phyloP scores from a whole-genome alignment of 2,797 vertebrate species.

The Chrysocyon brachyurus region DNA sequence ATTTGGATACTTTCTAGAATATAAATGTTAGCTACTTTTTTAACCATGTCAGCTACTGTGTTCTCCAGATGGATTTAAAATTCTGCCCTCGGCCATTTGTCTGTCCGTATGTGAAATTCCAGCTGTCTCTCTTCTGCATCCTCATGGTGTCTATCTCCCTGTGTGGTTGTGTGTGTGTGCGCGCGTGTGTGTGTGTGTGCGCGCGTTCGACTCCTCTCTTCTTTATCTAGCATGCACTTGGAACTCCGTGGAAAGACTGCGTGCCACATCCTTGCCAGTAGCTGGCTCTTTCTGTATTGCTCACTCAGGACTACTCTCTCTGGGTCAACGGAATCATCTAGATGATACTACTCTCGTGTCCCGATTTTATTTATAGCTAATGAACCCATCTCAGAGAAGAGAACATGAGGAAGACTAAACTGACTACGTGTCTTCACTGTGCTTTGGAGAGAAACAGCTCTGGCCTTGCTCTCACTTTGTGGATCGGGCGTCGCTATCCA shows the following conservation, averaged over 20 bases:
- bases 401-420: neutral
- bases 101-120: neutral
- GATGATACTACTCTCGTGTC: neutral
- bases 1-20: neutral
- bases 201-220: neutral
- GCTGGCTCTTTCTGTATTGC: neutral
- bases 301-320: neutral
- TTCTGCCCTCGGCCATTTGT: neutral
- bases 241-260: neutral
- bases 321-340: neutral
- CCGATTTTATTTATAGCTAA: neutral
- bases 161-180: neutral
- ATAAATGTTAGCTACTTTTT: neutral
- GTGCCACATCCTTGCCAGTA: neutral
- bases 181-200: neutral
- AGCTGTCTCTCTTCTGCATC: neutral
- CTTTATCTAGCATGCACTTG: neutral
- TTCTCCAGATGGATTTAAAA: neutral
- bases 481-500: accelerated
- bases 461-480: neutral
- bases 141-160: neutral
- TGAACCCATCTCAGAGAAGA: neutral
- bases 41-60: neutral
- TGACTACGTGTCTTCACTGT: accelerated
- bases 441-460: neutral